These are phyloP conservation scores for Drosophila demipolita DNA, from an alignment of 2,888 invertebrate genomes.

Conservation along the genomic window DNA sequence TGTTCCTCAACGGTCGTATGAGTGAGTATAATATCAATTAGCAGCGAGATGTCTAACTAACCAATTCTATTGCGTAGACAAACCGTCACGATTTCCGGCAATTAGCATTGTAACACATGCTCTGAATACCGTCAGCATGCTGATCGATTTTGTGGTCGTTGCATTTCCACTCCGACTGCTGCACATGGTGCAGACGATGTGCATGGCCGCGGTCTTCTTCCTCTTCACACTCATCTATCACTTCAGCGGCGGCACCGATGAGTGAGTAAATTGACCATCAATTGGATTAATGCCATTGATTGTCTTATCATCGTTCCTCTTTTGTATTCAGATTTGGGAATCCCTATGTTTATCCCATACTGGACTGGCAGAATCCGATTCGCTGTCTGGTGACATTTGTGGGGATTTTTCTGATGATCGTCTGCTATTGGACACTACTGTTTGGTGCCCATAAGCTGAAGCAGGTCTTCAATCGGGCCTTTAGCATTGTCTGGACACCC, in stretches of 20 bases:
- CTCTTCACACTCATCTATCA: conserved; percentile 88
- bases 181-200: conserved; percentile 88
- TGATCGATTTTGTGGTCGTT: conserved; percentile 89
- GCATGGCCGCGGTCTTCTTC: conserved; percentile 87
- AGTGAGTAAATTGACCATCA: conserved; percentile 80
- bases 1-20: conserved; percentile 83
- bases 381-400: conserved; percentile 81
- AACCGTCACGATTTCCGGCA: conserved; percentile 87
- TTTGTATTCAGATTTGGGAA: conserved; percentile 86
- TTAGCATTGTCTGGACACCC: conserved; percentile 76
- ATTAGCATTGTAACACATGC: conserved; percentile 91
- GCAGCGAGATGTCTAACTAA: conserved; percentile 3
- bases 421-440: conserved; percentile 77
- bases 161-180: conserved; percentile 90
- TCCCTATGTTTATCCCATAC: conserved; percentile 89
- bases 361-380: conserved; percentile 91
- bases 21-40: conserved; percentile 67
- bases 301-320: conserved; percentile 2
- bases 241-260: conserved; percentile 87
- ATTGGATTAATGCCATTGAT: background rate
- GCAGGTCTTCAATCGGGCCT: conserved; percentile 74
- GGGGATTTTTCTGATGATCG: conserved; percentile 80
- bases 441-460: conserved; percentile 80
- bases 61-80: conserved; percentile 84
- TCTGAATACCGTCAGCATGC: conserved; percentile 90